Evolutionary conservation across 2,797 vertebrate species (phyloP).

Genomic region (Pantherophis alleghaniensis): DNA sequence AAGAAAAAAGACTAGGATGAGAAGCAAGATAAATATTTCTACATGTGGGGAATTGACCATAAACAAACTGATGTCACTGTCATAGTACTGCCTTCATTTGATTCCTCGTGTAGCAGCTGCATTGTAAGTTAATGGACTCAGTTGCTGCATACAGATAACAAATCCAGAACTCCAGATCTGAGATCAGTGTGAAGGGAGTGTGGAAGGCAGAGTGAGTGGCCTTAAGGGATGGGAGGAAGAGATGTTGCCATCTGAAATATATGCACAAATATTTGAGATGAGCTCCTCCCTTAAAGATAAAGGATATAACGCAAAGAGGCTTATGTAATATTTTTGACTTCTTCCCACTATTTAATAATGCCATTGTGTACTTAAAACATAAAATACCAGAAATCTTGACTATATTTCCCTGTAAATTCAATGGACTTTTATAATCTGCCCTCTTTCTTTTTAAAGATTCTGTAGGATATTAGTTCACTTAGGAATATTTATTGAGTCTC

Average conservation of each 20-base stretch:
- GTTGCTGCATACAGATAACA: not conserved
- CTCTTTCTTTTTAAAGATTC: not conserved
- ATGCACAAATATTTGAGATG: not conserved
- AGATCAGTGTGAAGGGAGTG: not conserved
- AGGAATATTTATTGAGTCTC: not conserved
- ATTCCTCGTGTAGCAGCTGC: not conserved
- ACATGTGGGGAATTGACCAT: not conserved
- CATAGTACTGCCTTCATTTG: not conserved
- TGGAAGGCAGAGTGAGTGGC: not conserved
- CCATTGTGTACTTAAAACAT: not conserved
- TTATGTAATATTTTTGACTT: conserved; percentile 8
- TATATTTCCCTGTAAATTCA: fast-evolving
- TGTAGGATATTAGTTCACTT: conserved; percentile 11
- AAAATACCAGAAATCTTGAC: fast-evolving
- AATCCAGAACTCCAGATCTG: not conserved
- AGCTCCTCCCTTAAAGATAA: not conserved
- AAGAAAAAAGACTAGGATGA: not conserved
- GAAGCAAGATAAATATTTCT: not conserved
- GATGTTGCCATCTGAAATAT: not conserved
- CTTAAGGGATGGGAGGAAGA: not conserved
- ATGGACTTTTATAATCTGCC: not conserved
- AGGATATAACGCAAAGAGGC: not conserved
- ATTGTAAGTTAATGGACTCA: not conserved
- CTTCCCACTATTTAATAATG: not conserved
- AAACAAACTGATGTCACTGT: not conserved